These are phyloP conservation scores for Eristalis pertinax DNA, from an alignment of 2,888 invertebrate species.

Conservation along the genomic window DNA sequence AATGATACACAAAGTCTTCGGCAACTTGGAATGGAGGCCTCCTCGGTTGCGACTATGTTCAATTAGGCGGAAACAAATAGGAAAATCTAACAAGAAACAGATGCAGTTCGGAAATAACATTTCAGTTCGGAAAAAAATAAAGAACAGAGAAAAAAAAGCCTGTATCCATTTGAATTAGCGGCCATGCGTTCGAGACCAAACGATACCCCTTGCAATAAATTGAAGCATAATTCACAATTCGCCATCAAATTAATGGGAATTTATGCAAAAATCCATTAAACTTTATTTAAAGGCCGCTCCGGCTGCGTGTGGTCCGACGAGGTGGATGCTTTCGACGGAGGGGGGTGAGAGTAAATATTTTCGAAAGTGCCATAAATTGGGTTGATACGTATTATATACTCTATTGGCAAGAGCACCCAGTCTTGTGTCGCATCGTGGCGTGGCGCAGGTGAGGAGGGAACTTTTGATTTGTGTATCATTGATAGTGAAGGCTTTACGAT, in stretches of 20 bases:
- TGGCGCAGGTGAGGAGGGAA: background rate
- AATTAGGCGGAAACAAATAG: conserved; percentile 32
- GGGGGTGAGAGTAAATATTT: background rate
- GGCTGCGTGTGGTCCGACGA: background rate
- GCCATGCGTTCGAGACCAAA: background rate
- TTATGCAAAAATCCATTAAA: conserved; percentile 42
- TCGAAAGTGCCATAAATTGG: background rate
- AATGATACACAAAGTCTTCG: conserved; percentile 16
- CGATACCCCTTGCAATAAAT: conserved; percentile 13
- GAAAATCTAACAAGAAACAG: conserved; percentile 44
- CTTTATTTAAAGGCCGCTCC: background rate
- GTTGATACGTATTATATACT: background rate
- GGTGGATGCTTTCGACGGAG: background rate
- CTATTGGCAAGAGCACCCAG: background rate
- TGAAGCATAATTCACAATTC: conserved; percentile 23
- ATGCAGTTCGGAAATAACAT: conserved; percentile 20
- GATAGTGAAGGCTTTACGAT: background rate
- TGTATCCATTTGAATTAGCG: background rate
- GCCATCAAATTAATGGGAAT: conserved; percentile 41
- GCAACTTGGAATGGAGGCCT: background rate
- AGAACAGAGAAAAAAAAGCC: conserved; percentile 1
- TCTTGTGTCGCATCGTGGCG: background rate
- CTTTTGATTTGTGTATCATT: background rate
- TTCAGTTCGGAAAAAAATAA: background rate
- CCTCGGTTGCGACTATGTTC: background rate